Base-by-base conservation (phyloP, 2,113 vertebrate species). In the Eretmochelys imbricata region DNA sequence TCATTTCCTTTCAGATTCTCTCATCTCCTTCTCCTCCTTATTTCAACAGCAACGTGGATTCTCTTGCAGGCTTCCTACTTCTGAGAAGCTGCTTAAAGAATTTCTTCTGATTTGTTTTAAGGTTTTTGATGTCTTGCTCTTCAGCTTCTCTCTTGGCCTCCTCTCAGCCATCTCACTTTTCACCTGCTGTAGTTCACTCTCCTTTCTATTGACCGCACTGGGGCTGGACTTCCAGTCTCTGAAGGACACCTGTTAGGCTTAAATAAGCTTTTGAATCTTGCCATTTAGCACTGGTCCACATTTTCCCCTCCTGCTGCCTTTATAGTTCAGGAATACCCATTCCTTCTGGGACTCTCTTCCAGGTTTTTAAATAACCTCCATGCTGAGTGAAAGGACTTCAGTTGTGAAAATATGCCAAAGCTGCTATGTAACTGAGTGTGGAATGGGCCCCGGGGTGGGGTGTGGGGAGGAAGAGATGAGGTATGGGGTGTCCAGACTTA, bases 331-430 rank as follows among this genome's bases (percentile, higher is more conserved):
- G 93, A 87, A 89, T 92, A 51, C 2, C 4, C 10, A 94, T 84
- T 50, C 46, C 85, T 86, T 19, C 17, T 87, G 93, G 85, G 90
- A 78, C 35, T 94, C 87, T 84, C 35, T 19, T 16, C 14, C 9
- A 81, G 93, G 79, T 95, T 50, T 91, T 96, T 69, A 85, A 96
- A 92, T 50, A 90, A 85, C 81, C 83, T 83, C 85, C 80, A 78
- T n/a, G 83, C 93, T 75, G 81, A 80, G 38, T 6, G 87, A 54
- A 95, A 57, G 17, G 94, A 22, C 19, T 50, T 48, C 53, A 1
- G n/a, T 82, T 87, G 91, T n/a, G 49, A 92, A 94, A 94, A 95
- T 78, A 84, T 62, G 59, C 89, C 91, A 91, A 93, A 88, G 79
- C 92, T 55, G 55, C 65, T 55, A 6, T 9, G 42, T 13, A 42